phyloP scores from a whole-genome alignment of 2,113 vertebrate genomes.

The Porphyrio hochstetteri region DNA sequence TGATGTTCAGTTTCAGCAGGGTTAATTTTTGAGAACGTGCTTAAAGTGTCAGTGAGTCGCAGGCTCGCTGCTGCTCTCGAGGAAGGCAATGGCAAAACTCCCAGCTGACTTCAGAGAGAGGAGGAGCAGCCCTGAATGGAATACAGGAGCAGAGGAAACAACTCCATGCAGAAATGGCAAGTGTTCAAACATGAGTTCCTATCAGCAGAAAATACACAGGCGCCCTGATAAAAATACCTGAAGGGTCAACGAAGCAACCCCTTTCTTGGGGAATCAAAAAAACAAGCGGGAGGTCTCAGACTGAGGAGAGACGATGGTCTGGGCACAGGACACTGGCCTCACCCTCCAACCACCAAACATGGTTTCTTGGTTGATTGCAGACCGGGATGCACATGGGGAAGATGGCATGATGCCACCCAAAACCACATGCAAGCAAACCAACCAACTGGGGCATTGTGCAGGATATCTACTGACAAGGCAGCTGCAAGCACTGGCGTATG shows the following conservation, averaged over 20 bases:
- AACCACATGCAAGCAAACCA: neutral
- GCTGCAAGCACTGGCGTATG: neutral
- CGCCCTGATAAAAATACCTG: constrained; percentile 23
- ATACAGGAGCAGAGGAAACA: constrained; percentile 49
- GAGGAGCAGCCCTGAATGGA: constrained; percentile 60
- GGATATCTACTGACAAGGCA: rapidly evolving
- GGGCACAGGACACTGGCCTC: neutral
- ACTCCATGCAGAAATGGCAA: constrained; percentile 63
- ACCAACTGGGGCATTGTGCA: neutral
- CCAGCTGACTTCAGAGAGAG: constrained; percentile 65
- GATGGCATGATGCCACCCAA: neutral
- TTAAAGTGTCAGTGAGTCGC: constrained; percentile 19
- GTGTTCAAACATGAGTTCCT: constrained; percentile 63
- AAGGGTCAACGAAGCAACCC: neutral
- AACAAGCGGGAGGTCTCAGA: neutral
- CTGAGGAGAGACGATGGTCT: neutral
- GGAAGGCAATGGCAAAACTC: constrained; percentile 68
- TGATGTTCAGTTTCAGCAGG: neutral
- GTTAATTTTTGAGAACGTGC: constrained; percentile 6
- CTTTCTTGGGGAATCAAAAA: neutral
- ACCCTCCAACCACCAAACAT: neutral
- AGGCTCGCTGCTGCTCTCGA: constrained; percentile 51
- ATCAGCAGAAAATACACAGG: constrained; percentile 56
- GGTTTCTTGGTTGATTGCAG: neutral
- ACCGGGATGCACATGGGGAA: neutral